These are phyloP conservation scores for Drosophila ustulata DNA, from an alignment of 2,888 invertebrate species.

Conservation along the genomic window DNA sequence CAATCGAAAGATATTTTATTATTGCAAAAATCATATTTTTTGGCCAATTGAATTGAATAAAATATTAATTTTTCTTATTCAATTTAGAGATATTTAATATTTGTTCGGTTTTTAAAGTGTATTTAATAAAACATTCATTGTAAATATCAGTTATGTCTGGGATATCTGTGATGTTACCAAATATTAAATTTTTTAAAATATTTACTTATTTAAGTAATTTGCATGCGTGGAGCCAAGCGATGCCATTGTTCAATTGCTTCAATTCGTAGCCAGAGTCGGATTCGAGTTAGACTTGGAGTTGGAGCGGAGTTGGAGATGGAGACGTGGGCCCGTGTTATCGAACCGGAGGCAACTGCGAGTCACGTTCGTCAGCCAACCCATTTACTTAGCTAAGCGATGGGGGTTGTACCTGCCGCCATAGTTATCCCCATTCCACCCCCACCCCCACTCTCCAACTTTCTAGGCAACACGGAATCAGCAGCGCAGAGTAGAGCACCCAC, in stretches of 20 bases:
- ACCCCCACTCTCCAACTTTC: background rate
- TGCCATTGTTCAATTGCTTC: conserved; percentile 48
- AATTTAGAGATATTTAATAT: too few species aligned
- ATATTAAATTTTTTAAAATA: background rate
- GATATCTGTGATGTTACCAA: too few species aligned
- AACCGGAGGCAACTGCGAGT: conserved; percentile 62
- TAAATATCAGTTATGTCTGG: too few species aligned
- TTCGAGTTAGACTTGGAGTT: conserved; percentile 1
- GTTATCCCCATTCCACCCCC: conserved; percentile 19
- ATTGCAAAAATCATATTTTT: too few species aligned
- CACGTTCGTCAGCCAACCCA: conserved; percentile 80
- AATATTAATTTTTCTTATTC: background rate
- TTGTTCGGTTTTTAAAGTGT: too few species aligned
- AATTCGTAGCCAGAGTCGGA: conserved; percentile 4
- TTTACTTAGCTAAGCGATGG: conserved; percentile 80
- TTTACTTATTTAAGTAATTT: conserved; percentile 13
- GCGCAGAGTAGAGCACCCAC: conserved; percentile 34
- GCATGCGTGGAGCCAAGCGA: background rate
- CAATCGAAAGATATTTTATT: too few species aligned
- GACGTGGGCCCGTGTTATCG: conserved; percentile 43
- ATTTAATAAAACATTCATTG: too few species aligned
- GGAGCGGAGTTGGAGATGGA: conserved; percentile 15
- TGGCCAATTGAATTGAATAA: too few species aligned
- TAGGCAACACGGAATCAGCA: conserved; percentile 3
- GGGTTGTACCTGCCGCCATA: conserved; percentile 74